A percentile compares a stretch with the other conserved stretches of the same genome.
phyloP scores from a whole-genome alignment of 2,888 invertebrate species.

The Ophioninae sp. region DNA sequence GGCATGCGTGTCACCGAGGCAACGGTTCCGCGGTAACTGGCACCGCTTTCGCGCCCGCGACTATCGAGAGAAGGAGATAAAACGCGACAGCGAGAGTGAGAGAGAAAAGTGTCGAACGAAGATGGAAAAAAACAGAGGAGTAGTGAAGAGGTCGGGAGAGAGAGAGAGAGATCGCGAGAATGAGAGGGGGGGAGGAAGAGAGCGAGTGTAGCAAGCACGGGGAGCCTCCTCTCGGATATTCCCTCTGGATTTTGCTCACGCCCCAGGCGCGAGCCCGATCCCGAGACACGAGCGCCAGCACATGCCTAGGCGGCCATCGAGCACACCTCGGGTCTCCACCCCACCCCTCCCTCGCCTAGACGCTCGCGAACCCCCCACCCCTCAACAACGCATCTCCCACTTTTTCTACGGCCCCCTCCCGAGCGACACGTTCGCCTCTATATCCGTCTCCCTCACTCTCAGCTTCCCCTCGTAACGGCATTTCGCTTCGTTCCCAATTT shows the following conservation, averaged over 20 bases:
- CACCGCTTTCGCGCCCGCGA: slow-evolving; percentile 61
- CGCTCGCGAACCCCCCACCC: slow-evolving; percentile 53
- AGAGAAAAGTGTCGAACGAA: slow-evolving; percentile 1
- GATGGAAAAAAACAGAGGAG: slow-evolving; percentile 28
- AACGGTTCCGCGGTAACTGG: slow-evolving; percentile 81
- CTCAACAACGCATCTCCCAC: slow-evolving; percentile 49
- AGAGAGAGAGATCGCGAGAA: no score
- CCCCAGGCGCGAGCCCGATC: slow-evolving; percentile 77
- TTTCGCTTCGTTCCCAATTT: background rate
- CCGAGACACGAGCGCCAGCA: slow-evolving; percentile 61
- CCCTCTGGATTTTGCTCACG: slow-evolving; percentile 72
- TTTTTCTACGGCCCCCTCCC: background rate
- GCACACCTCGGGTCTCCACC: slow-evolving; percentile 64
- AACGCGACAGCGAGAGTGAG: slow-evolving; percentile 35
- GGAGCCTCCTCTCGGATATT: slow-evolving; percentile 66
- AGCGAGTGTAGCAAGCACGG: slow-evolving; percentile 29
- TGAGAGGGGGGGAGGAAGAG: no score
- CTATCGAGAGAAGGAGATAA: slow-evolving; percentile 44
- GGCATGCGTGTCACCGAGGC: slow-evolving; percentile 79
- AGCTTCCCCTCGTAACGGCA: no score
- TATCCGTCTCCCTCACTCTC: slow-evolving; percentile 2
- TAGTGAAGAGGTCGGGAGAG: slow-evolving; percentile 13
- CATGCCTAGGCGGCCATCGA: slow-evolving; percentile 76
- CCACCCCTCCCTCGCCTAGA: slow-evolving; percentile 66
- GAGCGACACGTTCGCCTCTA: background rate